phyloP scores from a whole-genome alignment of 1,140 invertebrate genomes.

The Atta colombica region DNA sequence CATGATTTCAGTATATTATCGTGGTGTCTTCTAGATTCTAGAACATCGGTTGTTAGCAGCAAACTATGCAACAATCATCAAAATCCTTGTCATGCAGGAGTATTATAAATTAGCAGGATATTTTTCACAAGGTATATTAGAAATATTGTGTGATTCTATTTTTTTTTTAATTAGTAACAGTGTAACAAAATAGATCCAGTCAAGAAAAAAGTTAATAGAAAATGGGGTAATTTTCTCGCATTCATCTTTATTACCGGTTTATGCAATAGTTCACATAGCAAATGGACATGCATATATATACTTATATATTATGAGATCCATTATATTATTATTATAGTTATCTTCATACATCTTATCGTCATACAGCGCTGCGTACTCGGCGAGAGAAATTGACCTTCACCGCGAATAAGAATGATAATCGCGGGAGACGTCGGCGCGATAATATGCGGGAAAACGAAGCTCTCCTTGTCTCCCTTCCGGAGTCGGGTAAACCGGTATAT shows the following conservation, averaged over 20 bases:
- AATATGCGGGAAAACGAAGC: slow-evolving; percentile 50
- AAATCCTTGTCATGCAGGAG: background rate
- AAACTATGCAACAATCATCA: background rate
- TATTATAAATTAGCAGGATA: background rate
- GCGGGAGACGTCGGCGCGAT: slow-evolving; percentile 41
- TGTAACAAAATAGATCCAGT: background rate
- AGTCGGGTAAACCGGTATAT: slow-evolving; percentile 69
- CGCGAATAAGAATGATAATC: slow-evolving; percentile 39
- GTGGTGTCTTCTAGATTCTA: background rate
- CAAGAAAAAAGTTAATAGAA: background rate
- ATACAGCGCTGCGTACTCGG: background rate
- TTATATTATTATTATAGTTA: slow-evolving; percentile 23
- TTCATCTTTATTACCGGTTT: background rate
- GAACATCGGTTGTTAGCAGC: background rate
- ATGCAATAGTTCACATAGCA: background rate
- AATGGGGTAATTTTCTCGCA: background rate
- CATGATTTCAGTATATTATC: slow-evolving; percentile 24
- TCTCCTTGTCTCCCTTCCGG: slow-evolving; percentile 52
- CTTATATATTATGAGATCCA: slow-evolving; percentile 20
- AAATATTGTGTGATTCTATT: background rate
- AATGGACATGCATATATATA: background rate
- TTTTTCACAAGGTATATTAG: background rate
- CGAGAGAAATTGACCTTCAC: slow-evolving; percentile 56
- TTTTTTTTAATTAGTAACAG: too few relatives aligned
- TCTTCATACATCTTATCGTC: slow-evolving; percentile 14